Base-by-base conservation (phyloP, 2,113 vertebrate genomes). In the Rhipidura dahli region DNA sequence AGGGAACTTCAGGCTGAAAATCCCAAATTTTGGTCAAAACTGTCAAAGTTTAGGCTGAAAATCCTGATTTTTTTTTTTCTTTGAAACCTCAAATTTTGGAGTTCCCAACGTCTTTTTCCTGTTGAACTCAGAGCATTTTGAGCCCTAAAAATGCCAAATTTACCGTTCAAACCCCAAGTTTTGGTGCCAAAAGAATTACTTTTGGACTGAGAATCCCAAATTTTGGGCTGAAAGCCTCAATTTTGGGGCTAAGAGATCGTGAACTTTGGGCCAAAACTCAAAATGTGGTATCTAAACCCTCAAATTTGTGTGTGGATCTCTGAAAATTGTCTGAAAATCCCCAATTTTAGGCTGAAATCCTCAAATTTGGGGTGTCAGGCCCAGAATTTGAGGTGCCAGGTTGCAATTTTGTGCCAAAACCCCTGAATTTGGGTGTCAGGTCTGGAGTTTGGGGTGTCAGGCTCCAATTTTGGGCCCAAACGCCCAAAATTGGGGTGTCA, bases 151-250 rank as follows among this genome's bases (percentile, higher is more conserved):
- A 33, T 35, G 15, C 7, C 69, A 15, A 19, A 42, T 33, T 42
- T 53, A 2, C 0, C 2, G 8, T 13, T 51, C 15, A 53, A 53
- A 13, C 11, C 3, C 4, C 13, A 37, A 6, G 4, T 7, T 23
- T 39, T 37, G 44, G 33, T 35, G 24, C 18, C 1, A 1, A 71
- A 18, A 31, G 23, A 23, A 31, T 9, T 26, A 11, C 37, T 69
- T 69, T 24, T 4, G 23, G 21, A 1, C 5, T 5, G 9, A 26
- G 24, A 71, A 40, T 33, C 1, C 2, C 37, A 9, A 24, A 53
- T 40, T 53, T 33, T 2, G 8, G 18, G 22, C 9, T 42, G 69
- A 42, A 54, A 54, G 26, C 7, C 7, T 53, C 26, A 51, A 10
- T 16, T 30, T 30, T 30, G 15, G 18, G 51, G 11, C 51, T 12